Conservation (phyloP, 2,113 vertebrate species). For the Struthio camelus region DNA sequence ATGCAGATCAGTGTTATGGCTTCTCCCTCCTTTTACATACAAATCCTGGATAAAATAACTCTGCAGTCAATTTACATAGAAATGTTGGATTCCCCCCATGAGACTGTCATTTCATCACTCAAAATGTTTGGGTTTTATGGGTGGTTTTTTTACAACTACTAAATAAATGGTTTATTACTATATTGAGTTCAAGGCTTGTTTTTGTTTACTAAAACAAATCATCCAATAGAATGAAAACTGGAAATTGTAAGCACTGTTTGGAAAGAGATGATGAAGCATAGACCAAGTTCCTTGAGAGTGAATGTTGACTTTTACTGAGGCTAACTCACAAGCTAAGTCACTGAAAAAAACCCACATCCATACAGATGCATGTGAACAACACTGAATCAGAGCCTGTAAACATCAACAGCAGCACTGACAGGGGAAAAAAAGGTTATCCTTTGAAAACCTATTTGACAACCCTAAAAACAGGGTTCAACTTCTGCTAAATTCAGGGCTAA, state of each 20-base stretch:
- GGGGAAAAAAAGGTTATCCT: fast-evolving
- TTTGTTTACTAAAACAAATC: background rate
- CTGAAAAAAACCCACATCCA: background rate
- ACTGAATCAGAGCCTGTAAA: background rate
- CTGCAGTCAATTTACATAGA: background rate
- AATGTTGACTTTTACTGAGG: background rate
- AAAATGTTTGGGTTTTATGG: background rate
- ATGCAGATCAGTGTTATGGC: fast-evolving
- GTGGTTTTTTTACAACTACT: background rate
- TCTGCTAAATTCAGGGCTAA: too few relatives aligned
- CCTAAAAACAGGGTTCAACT: too few relatives aligned
- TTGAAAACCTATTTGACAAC: background rate
- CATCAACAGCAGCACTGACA: background rate
- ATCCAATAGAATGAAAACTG: background rate
- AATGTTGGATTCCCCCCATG: background rate
- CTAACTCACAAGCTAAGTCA: background rate
- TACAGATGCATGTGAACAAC: background rate
- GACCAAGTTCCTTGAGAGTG: background rate
- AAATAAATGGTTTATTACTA: background rate
- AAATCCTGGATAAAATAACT: background rate
- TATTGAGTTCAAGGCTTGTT: background rate
- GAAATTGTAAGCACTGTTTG: background rate
- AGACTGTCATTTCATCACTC: background rate
- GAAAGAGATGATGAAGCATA: background rate
- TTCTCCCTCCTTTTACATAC: background rate